Evolutionary conservation across 2,113 vertebrate genomes (phyloP).

Genomic region (Edolisoma coerulescens): DNA sequence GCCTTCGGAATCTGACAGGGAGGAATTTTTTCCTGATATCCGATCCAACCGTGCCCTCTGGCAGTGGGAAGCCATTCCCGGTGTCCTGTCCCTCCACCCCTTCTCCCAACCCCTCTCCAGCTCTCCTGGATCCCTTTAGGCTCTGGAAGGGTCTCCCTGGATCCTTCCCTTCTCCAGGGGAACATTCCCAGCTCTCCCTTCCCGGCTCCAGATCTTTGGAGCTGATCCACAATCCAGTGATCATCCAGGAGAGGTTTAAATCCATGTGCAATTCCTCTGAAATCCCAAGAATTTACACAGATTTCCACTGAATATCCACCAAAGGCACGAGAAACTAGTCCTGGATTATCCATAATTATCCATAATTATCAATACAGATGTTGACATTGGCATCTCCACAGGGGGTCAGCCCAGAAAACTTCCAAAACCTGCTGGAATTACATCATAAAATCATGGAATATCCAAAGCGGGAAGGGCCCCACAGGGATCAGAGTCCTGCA

Average conservation of each 20-base stretch:
- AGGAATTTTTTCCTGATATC: no score
- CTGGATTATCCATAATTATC: not conserved
- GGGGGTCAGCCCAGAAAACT: not conserved
- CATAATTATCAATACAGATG: not conserved
- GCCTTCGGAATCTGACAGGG: not conserved
- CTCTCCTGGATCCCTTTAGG: not conserved
- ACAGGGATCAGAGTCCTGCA: not conserved
- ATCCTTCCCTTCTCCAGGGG: not conserved
- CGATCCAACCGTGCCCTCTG: not conserved
- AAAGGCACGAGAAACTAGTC: not conserved
- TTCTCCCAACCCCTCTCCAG: not conserved
- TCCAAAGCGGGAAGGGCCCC: not conserved
- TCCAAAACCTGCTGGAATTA: not conserved
- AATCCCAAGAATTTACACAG: not conserved
- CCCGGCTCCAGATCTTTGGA: not conserved
- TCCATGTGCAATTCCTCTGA: not conserved
- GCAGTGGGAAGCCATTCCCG: not conserved
- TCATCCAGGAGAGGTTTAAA: not conserved
- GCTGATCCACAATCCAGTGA: not conserved
- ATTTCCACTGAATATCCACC: not conserved
- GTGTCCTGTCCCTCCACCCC: not conserved
- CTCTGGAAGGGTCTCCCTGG: not conserved
- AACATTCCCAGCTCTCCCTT: not conserved
- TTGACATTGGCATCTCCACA: not conserved
- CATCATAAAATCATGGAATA: not conserved